Evolutionary conservation across 2,888 invertebrate genomes (phyloP), one percentile per base, ranked within the genome.

Genomic region (Odontomyia ornata): DNA sequence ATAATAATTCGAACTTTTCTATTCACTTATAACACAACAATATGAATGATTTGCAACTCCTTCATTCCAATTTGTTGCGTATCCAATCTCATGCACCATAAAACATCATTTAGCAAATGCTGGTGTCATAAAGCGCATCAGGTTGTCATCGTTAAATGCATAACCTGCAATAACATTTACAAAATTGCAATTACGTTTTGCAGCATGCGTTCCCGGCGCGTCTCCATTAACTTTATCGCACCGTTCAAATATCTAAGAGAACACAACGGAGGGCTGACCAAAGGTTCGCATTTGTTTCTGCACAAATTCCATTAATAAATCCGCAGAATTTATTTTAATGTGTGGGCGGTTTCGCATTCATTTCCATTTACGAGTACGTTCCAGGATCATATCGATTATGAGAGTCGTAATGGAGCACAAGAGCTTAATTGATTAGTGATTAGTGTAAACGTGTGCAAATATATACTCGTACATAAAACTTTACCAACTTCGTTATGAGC

Each of bases 151-250:
- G 52, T 52, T 9, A 52, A 52, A 18, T 18, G 52, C 52, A 52
- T 52, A 52, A 52, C 52, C 52, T 52, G 52, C 52, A 13, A 52
- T 52, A 52, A 52, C 52, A 18, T 18, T 52, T 52, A 52, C 52
- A 18, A 52, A 52, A 52, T 52, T n/a, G 52, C 52, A 52, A 13
- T 52, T 52, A 15, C 52, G 15, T 18, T 52, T 4, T 52, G 3
- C n/a, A 4, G 7, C 7, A 52, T 52, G 13, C n/a, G 52, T 52
- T n/a, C 3, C 52, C 5, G 52, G 5, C 15, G 18, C 52, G 52
- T 52, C 52, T 18, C 52, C 52, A 52, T 36, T 36, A 36, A 36
- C 36, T 9, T 36, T 9, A 5, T 36, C 36, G 36, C 36, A 5
- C 9, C 5, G 36, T n/a, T n/a, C 36, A 36, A 36, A 36, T 36